Evolutionary conservation across 2,888 invertebrate genomes (phyloP), one percentile per base, ranked within the genome.

Genomic region (Zygaena filipendulae): DNA sequence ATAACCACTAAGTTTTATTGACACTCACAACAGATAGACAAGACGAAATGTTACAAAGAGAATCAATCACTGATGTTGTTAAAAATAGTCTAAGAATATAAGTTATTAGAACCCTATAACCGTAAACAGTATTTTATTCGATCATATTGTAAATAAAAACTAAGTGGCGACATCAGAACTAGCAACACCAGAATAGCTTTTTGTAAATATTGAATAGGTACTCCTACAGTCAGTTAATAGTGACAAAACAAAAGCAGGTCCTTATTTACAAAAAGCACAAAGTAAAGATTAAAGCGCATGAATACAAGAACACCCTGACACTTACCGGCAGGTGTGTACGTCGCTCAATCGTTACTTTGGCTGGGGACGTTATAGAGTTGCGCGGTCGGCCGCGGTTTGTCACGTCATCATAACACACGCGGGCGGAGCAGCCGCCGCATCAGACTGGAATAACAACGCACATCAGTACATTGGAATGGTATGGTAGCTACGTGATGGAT

Each of bases 251-350:
- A 29, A 29, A 19, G 23, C 18, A 27, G 8, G 13, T n/a, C n/a
- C n/a, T n/a, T n/a, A n/a, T n/a, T 62, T 60, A 59, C 58, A 56
- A 55, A 51, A 74, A 74, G 77, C 77, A 70, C 75, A 77, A 77
- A 75, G 77, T 77, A 77, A 77, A 71, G 75, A 77, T 75, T 66
- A 60, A 75, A 77, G 77, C 77, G 66, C 66, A 69, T 62, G 58
- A 64, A 72, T 75, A 67, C 72, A 70, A 69, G 67, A 72, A 68
- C 80, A 79, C 79, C 80, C 75, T 68, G 77, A 61, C 58, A 80
- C 80, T 81, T 81, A 81, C 80, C 80, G 63, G 68, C 61, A 74
- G 69, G 77, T 74, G 77, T 75, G 59, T 69, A 61, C 63, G 68
- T 61, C 58, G 68, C 64, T 77, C 77, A 72, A 79, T 72, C 71